A percentile compares a stretch with the other conserved stretches of the same genome.
Evolutionary conservation across 2,888 invertebrate genomes (phyloP).

Genomic region (Tinea pellionella): DNA sequence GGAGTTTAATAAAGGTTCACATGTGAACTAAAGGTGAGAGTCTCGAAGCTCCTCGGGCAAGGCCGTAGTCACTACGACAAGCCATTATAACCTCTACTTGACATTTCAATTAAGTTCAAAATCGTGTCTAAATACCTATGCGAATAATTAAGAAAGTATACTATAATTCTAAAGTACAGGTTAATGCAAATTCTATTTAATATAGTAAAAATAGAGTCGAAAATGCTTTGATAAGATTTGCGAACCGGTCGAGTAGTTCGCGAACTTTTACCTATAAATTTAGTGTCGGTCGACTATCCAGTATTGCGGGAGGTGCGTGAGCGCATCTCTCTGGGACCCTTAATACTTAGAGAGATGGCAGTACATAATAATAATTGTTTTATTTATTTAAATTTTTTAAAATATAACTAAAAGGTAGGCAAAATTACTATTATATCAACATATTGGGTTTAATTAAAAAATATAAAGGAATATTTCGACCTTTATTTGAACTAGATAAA

Average conservation of each 20-base stretch:
- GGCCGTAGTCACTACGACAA: conserved; percentile 34
- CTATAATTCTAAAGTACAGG: conserved; percentile 25
- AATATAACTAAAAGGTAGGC: too few species aligned
- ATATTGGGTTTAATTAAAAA: too few species aligned
- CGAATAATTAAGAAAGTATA: conserved; percentile 50
- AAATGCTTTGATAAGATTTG: conserved; percentile 12
- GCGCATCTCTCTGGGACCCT: not conserved
- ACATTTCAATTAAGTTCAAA: conserved; percentile 49
- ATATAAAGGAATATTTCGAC: too few species aligned
- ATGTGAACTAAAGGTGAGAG: conserved; percentile 67
- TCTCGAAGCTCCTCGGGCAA: conserved; percentile 60
- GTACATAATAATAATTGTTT: not conserved
- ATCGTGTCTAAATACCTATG: conserved; percentile 21
- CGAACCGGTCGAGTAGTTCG: conserved; percentile 58
- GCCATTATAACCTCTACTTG: not conserved
- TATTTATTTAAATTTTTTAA: not conserved
- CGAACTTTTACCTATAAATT: conserved; percentile 71
- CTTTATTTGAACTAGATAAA: too few species aligned
- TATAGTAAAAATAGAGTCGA: not conserved
- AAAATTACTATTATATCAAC: too few species aligned
- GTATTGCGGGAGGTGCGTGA: conserved; percentile 3
- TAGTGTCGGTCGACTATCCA: conserved; percentile 18
- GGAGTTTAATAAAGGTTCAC: conserved; percentile 45
- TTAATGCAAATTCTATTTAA: not conserved
- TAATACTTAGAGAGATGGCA: not conserved